A percentile compares a stretch with the other conserved stretches of the same genome.
phyloP scores from a whole-genome alignment of 2,113 vertebrate species.

The Ictidomys tridecemlineatus region DNA sequence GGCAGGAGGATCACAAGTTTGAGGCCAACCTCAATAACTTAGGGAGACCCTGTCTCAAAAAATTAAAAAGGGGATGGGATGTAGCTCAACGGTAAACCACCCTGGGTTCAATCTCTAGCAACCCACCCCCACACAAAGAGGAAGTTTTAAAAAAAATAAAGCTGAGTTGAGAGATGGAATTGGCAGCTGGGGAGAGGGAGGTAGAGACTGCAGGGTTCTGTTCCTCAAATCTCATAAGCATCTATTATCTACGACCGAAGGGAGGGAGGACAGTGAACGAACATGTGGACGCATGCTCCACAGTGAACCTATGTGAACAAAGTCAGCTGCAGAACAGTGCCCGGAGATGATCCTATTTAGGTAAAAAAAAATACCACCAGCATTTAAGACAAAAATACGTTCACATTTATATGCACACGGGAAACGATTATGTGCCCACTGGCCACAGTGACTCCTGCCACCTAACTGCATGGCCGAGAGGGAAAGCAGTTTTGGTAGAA shows the following conservation, averaged over 20 bases:
- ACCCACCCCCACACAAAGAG: too few relatives aligned
- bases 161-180: neutral
- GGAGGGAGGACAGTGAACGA: too few relatives aligned
- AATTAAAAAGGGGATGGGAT: neutral
- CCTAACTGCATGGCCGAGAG: neutral
- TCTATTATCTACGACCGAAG: too few relatives aligned
- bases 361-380: neutral
- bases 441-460: neutral
- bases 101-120: too few relatives aligned
- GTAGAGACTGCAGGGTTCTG: neutral
- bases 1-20: too few relatives aligned
- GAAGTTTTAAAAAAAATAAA: neutral
- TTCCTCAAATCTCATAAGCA: too few relatives aligned
- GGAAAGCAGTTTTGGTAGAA: neutral
- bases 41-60: neutral
- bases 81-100: too few relatives aligned
- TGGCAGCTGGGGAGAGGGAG: neutral
- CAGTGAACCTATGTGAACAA: neutral
- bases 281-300: too few relatives aligned
- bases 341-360: neutral
- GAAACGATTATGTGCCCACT: neutral
- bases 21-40: neutral
- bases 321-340: neutral
- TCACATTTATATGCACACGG: neutral
- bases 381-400: neutral